Conservation (phyloP, 2,113 vertebrate species). For the pig (Sus scrofa) region DNA sequence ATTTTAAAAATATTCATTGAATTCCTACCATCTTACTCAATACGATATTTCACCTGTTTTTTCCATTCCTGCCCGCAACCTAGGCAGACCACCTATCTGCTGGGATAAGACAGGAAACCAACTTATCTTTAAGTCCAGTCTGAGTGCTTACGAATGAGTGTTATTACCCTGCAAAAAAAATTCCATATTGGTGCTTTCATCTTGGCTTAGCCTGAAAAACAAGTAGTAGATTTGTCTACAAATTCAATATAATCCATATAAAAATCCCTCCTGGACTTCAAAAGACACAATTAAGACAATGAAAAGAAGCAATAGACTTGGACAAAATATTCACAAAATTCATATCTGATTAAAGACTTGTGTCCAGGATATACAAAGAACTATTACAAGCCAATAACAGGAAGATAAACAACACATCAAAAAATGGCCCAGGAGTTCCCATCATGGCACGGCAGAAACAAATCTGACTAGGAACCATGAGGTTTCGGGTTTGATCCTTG, state of each 20-base stretch:
- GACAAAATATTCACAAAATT: background rate
- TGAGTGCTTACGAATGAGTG: slow-evolving; percentile 12
- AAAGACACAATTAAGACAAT: background rate
- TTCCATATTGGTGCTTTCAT: background rate
- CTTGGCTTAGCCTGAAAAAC: background rate
- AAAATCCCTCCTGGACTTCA: background rate
- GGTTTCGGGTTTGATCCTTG: too few species aligned
- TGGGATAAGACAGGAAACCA: background rate
- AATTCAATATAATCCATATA: background rate
- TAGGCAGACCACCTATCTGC: background rate
- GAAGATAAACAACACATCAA: background rate
- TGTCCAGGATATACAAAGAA: too few species aligned
- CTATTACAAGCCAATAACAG: background rate
- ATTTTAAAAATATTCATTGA: background rate
- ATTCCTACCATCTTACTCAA: background rate
- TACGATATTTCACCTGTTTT: background rate
- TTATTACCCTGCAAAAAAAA: background rate
- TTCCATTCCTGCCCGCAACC: background rate
- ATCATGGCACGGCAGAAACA: too few species aligned
- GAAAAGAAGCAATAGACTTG: background rate
- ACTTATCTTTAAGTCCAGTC: background rate
- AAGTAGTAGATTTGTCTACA: background rate
- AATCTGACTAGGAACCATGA: too few species aligned
- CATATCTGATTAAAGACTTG: too few species aligned
- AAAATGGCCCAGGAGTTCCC: background rate